These are phyloP conservation scores for Triplophysa dalaica DNA, from an alignment of 2,113 vertebrate species.

Conservation along the genomic window DNA sequence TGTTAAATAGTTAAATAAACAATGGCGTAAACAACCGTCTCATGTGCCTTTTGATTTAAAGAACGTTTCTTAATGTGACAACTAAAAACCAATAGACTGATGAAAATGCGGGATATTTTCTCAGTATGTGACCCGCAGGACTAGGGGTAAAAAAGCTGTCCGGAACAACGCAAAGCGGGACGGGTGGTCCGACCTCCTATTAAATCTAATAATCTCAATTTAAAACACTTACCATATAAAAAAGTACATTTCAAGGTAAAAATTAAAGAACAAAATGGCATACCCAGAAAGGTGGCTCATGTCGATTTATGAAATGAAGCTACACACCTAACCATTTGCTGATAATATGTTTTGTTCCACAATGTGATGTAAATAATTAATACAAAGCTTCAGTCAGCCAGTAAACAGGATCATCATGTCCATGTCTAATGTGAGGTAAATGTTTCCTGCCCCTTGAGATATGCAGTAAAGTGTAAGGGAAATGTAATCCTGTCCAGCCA, in stretches of 20 bases:
- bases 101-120: no score
- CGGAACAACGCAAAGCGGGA: no score
- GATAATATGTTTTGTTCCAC: constrained; percentile 44
- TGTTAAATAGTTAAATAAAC: no score
- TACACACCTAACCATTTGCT: constrained; percentile 19
- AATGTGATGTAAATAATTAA: constrained; percentile 53
- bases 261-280: not conserved
- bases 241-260: constrained; percentile 21
- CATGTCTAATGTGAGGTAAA: constrained; percentile 50
- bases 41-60: no score
- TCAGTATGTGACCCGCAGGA: no score
- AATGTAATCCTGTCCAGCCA: constrained; percentile 51
- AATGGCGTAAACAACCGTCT: no score
- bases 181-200: no score
- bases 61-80: no score
- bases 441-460: constrained; percentile 48
- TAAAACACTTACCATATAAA: no score
- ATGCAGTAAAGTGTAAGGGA: constrained; percentile 43
- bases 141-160: no score
- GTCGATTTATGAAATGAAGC: not conserved
- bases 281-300: not conserved
- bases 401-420: constrained; percentile 54
- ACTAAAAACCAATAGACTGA: no score
- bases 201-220: not conserved
- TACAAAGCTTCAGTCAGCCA: constrained; percentile 41